phyloP scores from a whole-genome alignment of 2,113 vertebrate genomes.

The Lontra canadensis region DNA sequence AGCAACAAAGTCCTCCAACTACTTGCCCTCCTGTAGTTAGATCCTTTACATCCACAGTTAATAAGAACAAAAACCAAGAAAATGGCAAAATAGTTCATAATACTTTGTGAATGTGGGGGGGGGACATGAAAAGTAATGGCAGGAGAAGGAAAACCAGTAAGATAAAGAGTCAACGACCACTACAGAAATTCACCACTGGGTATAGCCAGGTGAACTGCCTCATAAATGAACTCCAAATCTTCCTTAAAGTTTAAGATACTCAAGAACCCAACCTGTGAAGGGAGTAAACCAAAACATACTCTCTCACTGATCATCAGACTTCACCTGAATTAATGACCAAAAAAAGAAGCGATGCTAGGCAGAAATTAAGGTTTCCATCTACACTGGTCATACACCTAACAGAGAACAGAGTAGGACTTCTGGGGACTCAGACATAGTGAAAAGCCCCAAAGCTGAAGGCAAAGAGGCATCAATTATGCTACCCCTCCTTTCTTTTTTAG shows the following conservation, averaged over 20 bases:
- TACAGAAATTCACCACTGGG: background rate
- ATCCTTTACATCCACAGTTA: background rate
- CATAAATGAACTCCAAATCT: background rate
- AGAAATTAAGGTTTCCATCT: background rate
- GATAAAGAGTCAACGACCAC: background rate
- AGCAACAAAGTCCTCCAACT: background rate
- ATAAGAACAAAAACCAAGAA: background rate
- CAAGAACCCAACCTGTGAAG: background rate
- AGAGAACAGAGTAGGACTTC: background rate
- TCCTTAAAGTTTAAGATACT: background rate
- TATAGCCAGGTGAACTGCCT: background rate
- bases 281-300: background rate
- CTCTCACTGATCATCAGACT: background rate
- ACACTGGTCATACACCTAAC: background rate
- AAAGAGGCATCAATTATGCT: background rate
- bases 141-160: background rate
- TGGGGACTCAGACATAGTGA: background rate
- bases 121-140: background rate
- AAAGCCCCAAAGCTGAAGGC: background rate
- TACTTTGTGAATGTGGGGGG: background rate
- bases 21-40: background rate
- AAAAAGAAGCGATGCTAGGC: background rate
- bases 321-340: background rate
- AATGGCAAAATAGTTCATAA: background rate
- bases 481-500: background rate